Conservation (phyloP, 2,797 vertebrate genomes). For the Avahi laniger region DNA sequence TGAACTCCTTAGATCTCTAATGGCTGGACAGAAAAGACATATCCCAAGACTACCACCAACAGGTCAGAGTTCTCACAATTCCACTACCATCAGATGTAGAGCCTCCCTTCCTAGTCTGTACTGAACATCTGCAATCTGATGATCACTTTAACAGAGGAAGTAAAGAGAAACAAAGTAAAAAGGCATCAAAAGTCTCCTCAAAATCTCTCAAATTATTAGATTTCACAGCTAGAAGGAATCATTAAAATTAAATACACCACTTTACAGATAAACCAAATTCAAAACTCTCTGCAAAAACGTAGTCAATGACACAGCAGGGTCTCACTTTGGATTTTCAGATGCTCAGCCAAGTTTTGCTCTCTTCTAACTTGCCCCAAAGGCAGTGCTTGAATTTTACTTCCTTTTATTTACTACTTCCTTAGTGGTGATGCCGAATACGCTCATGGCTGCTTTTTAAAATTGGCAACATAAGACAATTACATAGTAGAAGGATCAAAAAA, state of each 20-base stretch:
- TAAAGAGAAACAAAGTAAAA: not conserved
- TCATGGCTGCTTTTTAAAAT: not conserved
- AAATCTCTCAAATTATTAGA: not conserved
- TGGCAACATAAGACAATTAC: not conserved
- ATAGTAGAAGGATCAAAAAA: not conserved
- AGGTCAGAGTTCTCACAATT: not conserved
- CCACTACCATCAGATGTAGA: not conserved
- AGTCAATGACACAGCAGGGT: not conserved
- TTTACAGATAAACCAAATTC: conserved; percentile 15
- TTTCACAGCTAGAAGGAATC: conserved; percentile 5
- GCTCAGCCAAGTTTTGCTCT: not conserved
- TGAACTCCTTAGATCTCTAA: not conserved
- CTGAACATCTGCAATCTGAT: not conserved
- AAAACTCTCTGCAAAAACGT: not conserved
- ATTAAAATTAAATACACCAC: conserved; percentile 16
- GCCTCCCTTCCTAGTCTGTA: not conserved
- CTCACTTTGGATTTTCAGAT: not conserved
- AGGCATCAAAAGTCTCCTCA: not conserved
- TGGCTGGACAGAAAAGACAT: not conserved
- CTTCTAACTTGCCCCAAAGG: not conserved
- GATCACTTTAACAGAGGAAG: not conserved
- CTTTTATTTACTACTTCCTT: conserved; percentile 14
- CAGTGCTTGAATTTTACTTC: not conserved
- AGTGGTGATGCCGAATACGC: not conserved
- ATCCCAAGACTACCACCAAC: not conserved